Base-by-base conservation (phyloP, 2,888 invertebrate genomes). In the Sacculina carcini region DNA sequence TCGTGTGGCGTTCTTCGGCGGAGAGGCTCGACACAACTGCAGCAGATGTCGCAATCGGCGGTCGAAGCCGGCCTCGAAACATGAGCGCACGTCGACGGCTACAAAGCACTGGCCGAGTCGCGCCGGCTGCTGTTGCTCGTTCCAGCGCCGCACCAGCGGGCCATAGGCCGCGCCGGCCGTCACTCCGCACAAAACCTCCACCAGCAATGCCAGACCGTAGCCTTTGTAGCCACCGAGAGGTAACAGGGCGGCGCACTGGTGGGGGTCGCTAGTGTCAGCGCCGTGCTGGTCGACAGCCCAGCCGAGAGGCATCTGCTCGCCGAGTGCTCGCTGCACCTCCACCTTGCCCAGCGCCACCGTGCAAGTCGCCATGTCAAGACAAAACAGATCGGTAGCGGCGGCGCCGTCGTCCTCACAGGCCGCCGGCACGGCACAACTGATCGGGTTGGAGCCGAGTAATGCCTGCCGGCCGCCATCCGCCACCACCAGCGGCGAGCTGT, bases 341-440 rank as follows among this genome's bases (percentile, higher is more conserved):
- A 92, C 76, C 71, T 92, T 94, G 40, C 94, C 94, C 16, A 90
- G 72, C 3, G 92, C 86, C 0, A 87, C 90, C 0, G 85, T 77
- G 0, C 90, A 84, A 0, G 92, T 90, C 0, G 92, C 92, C 90
- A 94, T 92, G 63, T 94, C 94, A 52, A 94, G 67, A 7, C 85
- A 74, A 64, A 89, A 87, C 29, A 73, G 70, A 62, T 90, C 87
- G 0, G 72, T 73, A n/a, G 74, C 66, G 6, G 5, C 31, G 28
- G 58, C 57, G n/a, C n/a, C n/a, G n/a, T n/a, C n/a, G n/a, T n/a
- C n/a, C n/a, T n/a, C n/a, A n/a, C n/a, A n/a, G n/a, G n/a, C n/a
- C n/a, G n/a, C n/a, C 1, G 78, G 78, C 0, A 85, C 87, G 0
- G 79, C 85, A 14, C 90, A 65, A 0, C 81, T 71, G 14, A 94